phyloP scores from a whole-genome alignment of 1,140 invertebrate species.

The Gyrodactylus bullatarudis region DNA sequence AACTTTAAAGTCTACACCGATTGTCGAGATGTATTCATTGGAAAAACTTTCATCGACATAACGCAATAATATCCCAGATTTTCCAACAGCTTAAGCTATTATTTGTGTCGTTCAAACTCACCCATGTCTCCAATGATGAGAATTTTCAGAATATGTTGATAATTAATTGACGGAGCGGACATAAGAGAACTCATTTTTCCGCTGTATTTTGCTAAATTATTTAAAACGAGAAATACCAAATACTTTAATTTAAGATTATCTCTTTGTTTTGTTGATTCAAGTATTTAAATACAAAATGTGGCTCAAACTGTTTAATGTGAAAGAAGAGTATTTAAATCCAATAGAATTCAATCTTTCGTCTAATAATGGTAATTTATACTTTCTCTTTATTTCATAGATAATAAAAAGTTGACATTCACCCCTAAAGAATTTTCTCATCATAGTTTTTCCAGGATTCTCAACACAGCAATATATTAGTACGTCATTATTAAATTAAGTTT shows the following conservation, averaged over 20 bases:
- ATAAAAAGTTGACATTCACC: neutral
- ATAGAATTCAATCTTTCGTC: neutral
- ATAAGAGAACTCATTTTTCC: neutral
- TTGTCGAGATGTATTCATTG: constrained; percentile 89
- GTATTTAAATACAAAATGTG: neutral
- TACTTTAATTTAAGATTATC: neutral
- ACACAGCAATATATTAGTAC: neutral
- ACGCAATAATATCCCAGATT: constrained; percentile 91
- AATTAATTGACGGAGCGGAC: neutral
- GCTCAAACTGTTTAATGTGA: neutral
- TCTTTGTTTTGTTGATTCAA: neutral
- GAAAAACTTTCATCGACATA: constrained; percentile 98
- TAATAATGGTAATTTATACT: neutral
- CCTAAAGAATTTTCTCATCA: neutral
- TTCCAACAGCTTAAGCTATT: constrained; percentile 35
- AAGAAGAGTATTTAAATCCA: neutral
- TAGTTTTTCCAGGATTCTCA: neutral
- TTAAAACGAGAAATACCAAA: neutral
- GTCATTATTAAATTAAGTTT: neutral
- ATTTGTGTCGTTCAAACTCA: constrained; percentile 6
- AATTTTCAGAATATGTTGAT: constrained; percentile 1
- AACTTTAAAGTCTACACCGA: constrained; percentile 99
- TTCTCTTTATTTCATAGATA: neutral
- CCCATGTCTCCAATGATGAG: constrained; percentile 1
- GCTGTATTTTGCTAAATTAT: neutral